A percentile compares a stretch with the other conserved stretches of the same genome.
Conservation (phyloP, 2,888 invertebrate genomes). For the Thymelicus acteon region DNA sequence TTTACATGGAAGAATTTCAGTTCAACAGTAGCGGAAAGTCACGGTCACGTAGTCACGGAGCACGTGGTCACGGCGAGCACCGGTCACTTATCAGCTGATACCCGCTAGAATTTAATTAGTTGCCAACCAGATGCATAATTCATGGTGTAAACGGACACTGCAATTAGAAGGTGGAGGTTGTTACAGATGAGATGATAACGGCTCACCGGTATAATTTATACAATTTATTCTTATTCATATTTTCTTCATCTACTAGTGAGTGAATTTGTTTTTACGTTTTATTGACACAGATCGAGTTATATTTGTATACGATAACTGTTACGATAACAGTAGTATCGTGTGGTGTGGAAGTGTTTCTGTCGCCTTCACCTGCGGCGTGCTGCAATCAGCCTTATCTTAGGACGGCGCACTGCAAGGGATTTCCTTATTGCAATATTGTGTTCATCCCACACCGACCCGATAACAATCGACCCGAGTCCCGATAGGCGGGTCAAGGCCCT, state of each 20-base stretch:
- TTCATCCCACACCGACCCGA: slow-evolving; percentile 26
- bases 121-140: slow-evolving; percentile 45
- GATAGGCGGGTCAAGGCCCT: not conserved
- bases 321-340: no score
- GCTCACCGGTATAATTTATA: slow-evolving; percentile 33
- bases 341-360: no score
- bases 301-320: no score
- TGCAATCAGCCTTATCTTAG: slow-evolving; percentile 9
- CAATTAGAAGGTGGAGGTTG: slow-evolving; percentile 41
- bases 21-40: no score
- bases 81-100: slow-evolving; percentile 21
- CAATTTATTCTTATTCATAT: not conserved
- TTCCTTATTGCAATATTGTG: slow-evolving; percentile 36
- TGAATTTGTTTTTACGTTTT: not conserved
- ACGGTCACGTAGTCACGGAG: no score
- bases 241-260: not conserved
- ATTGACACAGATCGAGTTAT: not conserved
- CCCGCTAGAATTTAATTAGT: slow-evolving; percentile 45
- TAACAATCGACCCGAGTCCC: not conserved
- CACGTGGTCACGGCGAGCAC: no score
- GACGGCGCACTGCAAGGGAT: slow-evolving; percentile 13
- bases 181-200: slow-evolving; percentile 36
- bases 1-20: no score
- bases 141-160: slow-evolving; percentile 42
- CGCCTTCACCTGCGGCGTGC: not conserved